Percentiles rank a stretch among this genome's conserved stretches.
phyloP scores from a whole-genome alignment of 2,888 invertebrate genomes.

The Caenorhabditis sp. region DNA sequence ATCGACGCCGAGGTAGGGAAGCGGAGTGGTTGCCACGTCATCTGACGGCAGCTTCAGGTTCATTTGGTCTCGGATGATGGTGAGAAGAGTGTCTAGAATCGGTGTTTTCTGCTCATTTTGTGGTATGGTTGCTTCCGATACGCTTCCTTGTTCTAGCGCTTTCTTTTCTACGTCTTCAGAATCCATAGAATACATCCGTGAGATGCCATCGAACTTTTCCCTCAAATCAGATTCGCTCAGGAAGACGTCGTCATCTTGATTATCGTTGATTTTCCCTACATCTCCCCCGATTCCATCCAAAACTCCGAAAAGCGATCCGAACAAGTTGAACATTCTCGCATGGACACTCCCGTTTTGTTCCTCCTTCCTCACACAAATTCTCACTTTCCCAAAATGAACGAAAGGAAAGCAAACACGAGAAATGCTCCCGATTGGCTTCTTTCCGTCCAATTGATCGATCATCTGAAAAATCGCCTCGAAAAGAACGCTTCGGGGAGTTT shows the following conservation, averaged over 20 bases:
- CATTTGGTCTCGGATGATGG: no score
- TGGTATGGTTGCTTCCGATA: no score
- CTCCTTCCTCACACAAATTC: slow-evolving; percentile 27
- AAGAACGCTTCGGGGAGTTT: slow-evolving; percentile 29
- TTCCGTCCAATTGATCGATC: slow-evolving; percentile 5
- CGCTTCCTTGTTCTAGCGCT: not conserved
- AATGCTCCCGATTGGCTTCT: slow-evolving; percentile 6
- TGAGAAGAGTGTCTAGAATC: no score
- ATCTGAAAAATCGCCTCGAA: slow-evolving; percentile 34
- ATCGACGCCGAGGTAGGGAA: slow-evolving; percentile 50
- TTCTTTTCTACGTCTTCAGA: not conserved
- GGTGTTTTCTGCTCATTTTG: no score
- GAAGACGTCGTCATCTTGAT: slow-evolving; percentile 1
- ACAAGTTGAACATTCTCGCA: slow-evolving; percentile 39
- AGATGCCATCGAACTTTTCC: not conserved
- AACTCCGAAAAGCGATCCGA: slow-evolving; percentile 40
- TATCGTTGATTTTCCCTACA: not conserved
- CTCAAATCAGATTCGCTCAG: slow-evolving; percentile 4
- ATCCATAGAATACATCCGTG: slow-evolving; percentile 4
- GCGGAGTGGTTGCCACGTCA: not conserved
- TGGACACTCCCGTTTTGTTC: not conserved
- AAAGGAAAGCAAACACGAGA: slow-evolving; percentile 24
- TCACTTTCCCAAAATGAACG: slow-evolving; percentile 49
- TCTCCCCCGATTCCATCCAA: slow-evolving; percentile 8
- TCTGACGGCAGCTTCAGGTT: not conserved